Conservation (phyloP, 2,888 invertebrate genomes). For the Mycogona germanica region DNA sequence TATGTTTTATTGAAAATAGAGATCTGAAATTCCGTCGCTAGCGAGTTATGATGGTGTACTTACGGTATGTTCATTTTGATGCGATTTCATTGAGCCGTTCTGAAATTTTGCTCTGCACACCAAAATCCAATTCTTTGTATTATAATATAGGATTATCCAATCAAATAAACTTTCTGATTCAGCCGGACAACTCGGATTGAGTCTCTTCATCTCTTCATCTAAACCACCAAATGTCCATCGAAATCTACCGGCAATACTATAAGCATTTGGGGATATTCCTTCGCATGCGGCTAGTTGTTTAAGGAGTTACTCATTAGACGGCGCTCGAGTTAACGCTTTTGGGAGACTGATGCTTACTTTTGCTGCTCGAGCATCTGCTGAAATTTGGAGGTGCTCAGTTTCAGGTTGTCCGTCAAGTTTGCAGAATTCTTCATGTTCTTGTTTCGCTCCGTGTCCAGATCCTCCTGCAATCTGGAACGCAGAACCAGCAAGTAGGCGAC, state of each 20-base stretch:
- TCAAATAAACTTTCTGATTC: too few species aligned
- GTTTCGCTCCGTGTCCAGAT: constrained; percentile 34
- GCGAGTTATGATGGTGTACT: too few species aligned
- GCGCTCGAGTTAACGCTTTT: background rate
- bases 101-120: too few species aligned
- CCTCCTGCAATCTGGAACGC: constrained; percentile 36
- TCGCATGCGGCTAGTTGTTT: background rate
- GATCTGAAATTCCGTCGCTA: too few species aligned
- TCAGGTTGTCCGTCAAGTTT: constrained; percentile 9
- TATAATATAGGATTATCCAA: too few species aligned
- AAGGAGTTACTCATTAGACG: background rate
- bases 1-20: too few species aligned
- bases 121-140: too few species aligned
- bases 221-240: background rate
- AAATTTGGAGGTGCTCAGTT: constrained; percentile 1
- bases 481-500: constrained; percentile 39
- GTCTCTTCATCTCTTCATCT: background rate
- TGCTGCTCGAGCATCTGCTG: constrained; percentile 11
- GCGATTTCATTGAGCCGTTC: too few species aligned
- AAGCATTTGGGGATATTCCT: too few species aligned
- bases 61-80: too few species aligned
- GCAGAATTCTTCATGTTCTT: background rate
- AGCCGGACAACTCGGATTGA: too few species aligned
- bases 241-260: too few species aligned
- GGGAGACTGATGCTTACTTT: constrained; percentile 1